Evolutionary conservation across 2,113 vertebrate genomes (phyloP).

Genomic region (pig (Sus scrofa)): DNA sequence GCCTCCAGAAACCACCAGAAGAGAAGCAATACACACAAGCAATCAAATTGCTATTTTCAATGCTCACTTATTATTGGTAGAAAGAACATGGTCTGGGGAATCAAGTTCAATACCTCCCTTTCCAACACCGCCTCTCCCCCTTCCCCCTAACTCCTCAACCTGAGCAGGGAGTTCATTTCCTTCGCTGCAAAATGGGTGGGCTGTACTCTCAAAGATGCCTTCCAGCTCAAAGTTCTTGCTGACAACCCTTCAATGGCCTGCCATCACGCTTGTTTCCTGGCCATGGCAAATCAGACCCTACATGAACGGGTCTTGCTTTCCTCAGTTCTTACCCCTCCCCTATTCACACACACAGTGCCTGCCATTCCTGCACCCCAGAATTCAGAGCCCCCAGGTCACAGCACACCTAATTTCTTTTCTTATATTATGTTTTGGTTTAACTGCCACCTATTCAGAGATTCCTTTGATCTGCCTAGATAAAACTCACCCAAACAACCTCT

Average conservation of each 20-base stretch:
- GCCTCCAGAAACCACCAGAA: slow-evolving; percentile 44
- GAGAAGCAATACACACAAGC: background rate
- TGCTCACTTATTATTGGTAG: background rate
- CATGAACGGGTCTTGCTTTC: background rate
- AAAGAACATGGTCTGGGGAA: slow-evolving; percentile 26
- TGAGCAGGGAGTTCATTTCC: background rate
- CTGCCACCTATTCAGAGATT: background rate
- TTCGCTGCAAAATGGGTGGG: background rate
- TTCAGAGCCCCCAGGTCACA: background rate
- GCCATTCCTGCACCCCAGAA: background rate
- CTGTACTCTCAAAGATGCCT: background rate
- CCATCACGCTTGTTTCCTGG: background rate
- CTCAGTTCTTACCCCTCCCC: too few species aligned
- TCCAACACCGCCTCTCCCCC: background rate
- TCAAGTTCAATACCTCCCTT: background rate
- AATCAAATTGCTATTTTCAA: background rate
- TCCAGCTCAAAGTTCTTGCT: background rate
- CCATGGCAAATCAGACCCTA: background rate
- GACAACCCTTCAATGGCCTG: background rate
- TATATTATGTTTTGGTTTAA: background rate
- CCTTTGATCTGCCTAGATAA: background rate
- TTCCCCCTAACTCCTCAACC: background rate
- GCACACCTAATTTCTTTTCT: background rate
- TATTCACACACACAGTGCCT: background rate
- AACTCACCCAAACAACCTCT: background rate